phyloP scores from a whole-genome alignment of 2,113 vertebrate genomes.

The Paramormyrops kingsleyae region DNA sequence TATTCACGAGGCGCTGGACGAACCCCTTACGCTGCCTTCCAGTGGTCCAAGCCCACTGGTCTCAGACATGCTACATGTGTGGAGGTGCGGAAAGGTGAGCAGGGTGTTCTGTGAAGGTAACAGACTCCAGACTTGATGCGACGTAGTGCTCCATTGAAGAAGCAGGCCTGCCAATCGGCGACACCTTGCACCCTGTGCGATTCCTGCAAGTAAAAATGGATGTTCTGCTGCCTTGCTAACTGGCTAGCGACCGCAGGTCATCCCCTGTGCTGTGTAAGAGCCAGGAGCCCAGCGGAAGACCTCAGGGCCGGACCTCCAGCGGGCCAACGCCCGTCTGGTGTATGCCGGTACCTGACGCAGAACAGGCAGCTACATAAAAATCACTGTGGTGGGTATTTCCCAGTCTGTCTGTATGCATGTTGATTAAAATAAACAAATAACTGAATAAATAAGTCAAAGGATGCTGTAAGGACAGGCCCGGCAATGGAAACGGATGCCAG shows the following conservation, averaged over 20 bases:
- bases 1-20: background rate
- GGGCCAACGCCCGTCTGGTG: background rate
- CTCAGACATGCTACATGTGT: background rate
- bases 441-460: background rate
- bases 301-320: background rate
- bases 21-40: background rate
- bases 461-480: background rate
- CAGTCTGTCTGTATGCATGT: background rate
- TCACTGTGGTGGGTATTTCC: background rate
- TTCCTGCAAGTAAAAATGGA: background rate
- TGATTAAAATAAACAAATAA: background rate
- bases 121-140: background rate
- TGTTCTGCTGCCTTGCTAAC: background rate
- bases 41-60: background rate
- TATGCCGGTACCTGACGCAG: background rate
- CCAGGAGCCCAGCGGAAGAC: background rate
- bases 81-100: background rate
- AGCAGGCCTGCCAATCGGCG: background rate
- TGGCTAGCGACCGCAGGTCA: background rate
- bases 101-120: background rate
- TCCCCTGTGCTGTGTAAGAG: background rate
- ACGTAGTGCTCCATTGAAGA: background rate
- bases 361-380: background rate
- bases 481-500: background rate
- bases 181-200: background rate